Conservation (phyloP, 2,113 vertebrate species). For the Nestor notabilis region DNA sequence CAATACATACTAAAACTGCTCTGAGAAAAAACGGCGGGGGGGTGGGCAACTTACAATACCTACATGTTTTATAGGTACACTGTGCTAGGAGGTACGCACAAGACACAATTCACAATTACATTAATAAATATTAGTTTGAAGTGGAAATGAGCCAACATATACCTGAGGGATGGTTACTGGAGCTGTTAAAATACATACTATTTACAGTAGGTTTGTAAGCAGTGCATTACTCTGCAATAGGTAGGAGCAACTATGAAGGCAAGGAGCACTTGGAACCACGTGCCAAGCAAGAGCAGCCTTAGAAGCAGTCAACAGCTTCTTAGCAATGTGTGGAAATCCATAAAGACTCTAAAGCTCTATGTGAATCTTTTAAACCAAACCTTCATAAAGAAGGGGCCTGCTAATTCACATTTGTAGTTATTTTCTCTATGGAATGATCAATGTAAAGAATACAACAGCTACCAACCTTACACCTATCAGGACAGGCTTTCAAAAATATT, state of each 20-base stretch:
- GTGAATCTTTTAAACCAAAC: not conserved
- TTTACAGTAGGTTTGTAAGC: not conserved
- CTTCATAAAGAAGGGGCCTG: not conserved
- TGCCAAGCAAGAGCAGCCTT: not conserved
- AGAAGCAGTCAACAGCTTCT: not conserved
- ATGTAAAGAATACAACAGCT: not conserved
- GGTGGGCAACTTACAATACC: not conserved
- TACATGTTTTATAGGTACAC: not conserved
- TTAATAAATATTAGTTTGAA: slow-evolving; percentile 43
- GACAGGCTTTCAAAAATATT: not conserved
- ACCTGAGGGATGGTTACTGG: slow-evolving; percentile 13
- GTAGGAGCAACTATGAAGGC: not conserved
- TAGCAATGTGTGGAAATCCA: not conserved
- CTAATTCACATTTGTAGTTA: not conserved
- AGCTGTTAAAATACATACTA: slow-evolving; percentile 8
- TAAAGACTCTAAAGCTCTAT: not conserved
- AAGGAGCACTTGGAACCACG: not conserved
- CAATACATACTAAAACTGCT: slow-evolving; percentile 26
- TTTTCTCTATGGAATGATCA: not conserved
- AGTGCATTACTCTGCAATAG: not conserved
- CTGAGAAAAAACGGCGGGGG: not conserved
- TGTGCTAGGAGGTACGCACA: not conserved
- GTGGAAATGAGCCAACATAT: not conserved
- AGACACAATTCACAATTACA: slow-evolving; percentile 23
- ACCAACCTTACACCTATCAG: not conserved